Evolutionary conservation across 2,888 invertebrate genomes (phyloP).

Genomic region (Amaurobius ferox): DNA sequence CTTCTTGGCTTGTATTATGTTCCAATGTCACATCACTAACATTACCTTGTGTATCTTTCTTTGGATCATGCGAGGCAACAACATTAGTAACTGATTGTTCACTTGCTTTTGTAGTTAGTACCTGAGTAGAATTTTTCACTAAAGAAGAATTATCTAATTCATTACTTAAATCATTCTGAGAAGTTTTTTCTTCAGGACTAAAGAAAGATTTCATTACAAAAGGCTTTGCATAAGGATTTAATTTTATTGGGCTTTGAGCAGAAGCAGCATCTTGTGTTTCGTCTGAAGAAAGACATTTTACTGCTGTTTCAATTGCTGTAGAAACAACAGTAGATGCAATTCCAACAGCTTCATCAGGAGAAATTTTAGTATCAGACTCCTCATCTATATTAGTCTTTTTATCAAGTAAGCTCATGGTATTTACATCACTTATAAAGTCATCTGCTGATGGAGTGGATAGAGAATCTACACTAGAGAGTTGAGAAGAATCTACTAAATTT

Average conservation of each 20-base stretch:
- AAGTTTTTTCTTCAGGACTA: constrained; percentile 6
- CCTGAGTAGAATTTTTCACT: too few species aligned
- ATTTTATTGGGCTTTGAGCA: background rate
- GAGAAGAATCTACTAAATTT: too few species aligned
- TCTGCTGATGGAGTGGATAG: background rate
- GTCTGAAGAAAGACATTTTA: constrained; percentile 36
- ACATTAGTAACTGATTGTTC: background rate
- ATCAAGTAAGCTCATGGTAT: background rate
- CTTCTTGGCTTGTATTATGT: too few species aligned
- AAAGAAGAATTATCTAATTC: background rate
- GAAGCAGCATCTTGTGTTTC: background rate
- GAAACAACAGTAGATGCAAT: constrained; percentile 60
- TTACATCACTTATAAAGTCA: background rate
- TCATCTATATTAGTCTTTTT: background rate
- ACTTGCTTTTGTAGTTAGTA: background rate
- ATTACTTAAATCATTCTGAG: background rate
- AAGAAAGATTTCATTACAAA: constrained; percentile 59
- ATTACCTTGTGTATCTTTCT: too few species aligned
- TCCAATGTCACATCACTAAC: too few species aligned
- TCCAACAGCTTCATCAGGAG: constrained; percentile 54
- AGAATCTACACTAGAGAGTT: background rate
- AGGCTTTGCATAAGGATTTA: constrained; percentile 63
- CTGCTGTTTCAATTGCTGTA: constrained; percentile 60
- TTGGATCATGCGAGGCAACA: too few species aligned
- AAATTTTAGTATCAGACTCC: background rate